A percentile compares a stretch with the other conserved stretches of the same genome.
phyloP scores from a whole-genome alignment of 2,113 vertebrate genomes.

The Seriola dumerili region DNA sequence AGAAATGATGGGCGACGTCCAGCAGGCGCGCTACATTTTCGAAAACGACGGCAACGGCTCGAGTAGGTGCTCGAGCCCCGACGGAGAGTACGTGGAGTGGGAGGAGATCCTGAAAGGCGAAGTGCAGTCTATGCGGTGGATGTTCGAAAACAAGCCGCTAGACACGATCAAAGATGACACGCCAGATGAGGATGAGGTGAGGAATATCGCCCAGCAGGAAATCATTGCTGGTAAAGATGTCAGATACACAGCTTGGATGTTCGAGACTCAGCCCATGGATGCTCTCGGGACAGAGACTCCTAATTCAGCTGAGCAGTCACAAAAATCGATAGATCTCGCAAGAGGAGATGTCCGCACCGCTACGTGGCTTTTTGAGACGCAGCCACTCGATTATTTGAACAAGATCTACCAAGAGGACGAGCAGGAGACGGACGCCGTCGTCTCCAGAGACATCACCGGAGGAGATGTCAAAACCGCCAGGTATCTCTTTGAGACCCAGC shows the following conservation, averaged over 20 bases:
- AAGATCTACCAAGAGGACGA: constrained; percentile 87
- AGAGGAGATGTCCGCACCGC: constrained; percentile 86
- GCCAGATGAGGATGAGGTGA: constrained; percentile 80
- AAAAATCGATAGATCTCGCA: constrained; percentile 84
- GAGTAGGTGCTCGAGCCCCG: constrained; percentile 83
- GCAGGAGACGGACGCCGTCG: constrained; percentile 58
- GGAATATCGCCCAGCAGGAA: constrained; percentile 87
- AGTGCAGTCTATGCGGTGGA: constrained; percentile 89
- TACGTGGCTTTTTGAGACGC: constrained; percentile 90
- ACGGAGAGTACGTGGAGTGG: constrained; percentile 88
- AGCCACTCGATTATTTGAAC: constrained; percentile 85
- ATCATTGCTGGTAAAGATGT: constrained; percentile 89
- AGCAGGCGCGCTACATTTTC: constrained; percentile 86
- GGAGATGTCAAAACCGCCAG: constrained; percentile 89
- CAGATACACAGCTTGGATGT: constrained; percentile 90
- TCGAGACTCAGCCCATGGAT: constrained; percentile 91
- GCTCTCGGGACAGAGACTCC: constrained; percentile 69
- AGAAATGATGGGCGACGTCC: constrained; percentile 82
- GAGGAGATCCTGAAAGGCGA: constrained; percentile 91
- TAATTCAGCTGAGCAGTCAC: constrained; percentile 58
- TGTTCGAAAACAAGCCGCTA: constrained; percentile 91
- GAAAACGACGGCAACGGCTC: constrained; percentile 85
- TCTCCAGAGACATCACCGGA: constrained; percentile 83
- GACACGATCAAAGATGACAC: constrained; percentile 87
- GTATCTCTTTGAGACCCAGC: constrained; percentile 90